Evolutionary conservation across 2,113 vertebrate genomes (phyloP).

Genomic region (Tupaia chinensis): DNA sequence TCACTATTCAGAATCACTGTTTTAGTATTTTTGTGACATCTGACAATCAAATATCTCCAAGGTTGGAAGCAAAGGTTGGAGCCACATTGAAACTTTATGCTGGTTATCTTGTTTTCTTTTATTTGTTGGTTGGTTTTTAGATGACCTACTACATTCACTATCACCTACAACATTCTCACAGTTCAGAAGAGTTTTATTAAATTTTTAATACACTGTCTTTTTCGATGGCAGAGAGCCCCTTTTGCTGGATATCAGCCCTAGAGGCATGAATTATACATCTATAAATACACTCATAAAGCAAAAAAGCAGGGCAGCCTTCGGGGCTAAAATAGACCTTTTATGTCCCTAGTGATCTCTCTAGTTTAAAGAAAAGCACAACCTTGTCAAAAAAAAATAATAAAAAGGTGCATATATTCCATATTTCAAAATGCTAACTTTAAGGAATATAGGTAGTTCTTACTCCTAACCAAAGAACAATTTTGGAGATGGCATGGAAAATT

Average conservation of each 20-base stretch:
- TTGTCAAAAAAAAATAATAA: conserved; percentile 63
- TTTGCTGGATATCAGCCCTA: conserved; percentile 84
- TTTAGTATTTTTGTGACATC: conserved; percentile 45
- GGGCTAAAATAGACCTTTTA: conserved; percentile 86
- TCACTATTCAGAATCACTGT: background rate
- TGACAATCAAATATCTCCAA: conserved; percentile 55
- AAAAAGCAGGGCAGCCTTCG: conserved; percentile 84
- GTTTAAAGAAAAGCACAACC: conserved; percentile 84
- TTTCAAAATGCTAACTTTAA: conserved; percentile 83
- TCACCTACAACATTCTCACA: conserved; percentile 76
- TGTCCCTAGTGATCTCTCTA: conserved; percentile 81
- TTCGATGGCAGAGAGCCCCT: conserved; percentile 82
- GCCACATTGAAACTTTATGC: conserved; percentile 60
- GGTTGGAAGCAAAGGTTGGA: background rate
- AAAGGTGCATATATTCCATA: conserved; percentile 45
- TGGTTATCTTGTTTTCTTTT: conserved; percentile 51
- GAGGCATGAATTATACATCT: conserved; percentile 89
- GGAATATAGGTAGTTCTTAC: conserved; percentile 67
- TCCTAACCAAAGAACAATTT: conserved; percentile 56
- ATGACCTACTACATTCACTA: conserved; percentile 76
- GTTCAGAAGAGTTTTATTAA: conserved; percentile 84
- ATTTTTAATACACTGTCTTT: conserved; percentile 86
- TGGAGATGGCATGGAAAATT: background rate
- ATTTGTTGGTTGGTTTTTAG: conserved; percentile 30
- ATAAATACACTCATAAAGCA: conserved; percentile 87